These are phyloP conservation scores for Lasioglossum baleicum DNA, from an alignment of 1,140 invertebrate species.

Conservation along the genomic window DNA sequence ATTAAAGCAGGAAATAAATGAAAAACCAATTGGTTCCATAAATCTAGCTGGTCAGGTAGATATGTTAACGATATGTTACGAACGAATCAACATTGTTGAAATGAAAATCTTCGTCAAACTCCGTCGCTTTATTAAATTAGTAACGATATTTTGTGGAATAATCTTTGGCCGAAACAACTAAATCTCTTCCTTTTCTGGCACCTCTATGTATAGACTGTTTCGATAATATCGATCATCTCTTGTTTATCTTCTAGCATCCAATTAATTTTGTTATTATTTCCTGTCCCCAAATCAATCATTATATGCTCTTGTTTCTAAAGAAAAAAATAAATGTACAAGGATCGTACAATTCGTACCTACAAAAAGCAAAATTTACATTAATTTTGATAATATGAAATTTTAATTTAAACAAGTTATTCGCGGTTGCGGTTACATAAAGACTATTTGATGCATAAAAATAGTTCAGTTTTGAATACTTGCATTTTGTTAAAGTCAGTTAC, in stretches of 20 bases:
- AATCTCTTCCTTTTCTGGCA: slow-evolving; percentile 92
- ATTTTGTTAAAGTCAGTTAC: slow-evolving; percentile 99
- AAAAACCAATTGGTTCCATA: no score
- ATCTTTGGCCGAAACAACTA: no score
- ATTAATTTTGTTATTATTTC: slow-evolving; percentile 99
- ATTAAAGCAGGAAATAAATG: no score
- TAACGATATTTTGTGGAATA: no score
- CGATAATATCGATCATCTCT: slow-evolving; percentile 99
- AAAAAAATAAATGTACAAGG: slow-evolving; percentile 93
- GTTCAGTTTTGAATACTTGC: slow-evolving; percentile 79
- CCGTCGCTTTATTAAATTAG: no score
- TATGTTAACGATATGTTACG: no score
- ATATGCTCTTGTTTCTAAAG: slow-evolving; percentile 99
- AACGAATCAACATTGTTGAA: no score
- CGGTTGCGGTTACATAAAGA: background rate
- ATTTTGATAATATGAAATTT: slow-evolving; percentile 28
- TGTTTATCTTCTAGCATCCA: slow-evolving; percentile 99
- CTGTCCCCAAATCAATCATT: slow-evolving; percentile 99
- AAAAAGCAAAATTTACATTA: slow-evolving; percentile 62
- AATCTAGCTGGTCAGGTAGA: no score
- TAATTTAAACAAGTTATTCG: no score
- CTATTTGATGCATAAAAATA: background rate
- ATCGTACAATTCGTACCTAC: slow-evolving; percentile 91
- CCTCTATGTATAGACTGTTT: slow-evolving; percentile 99
- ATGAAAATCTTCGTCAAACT: no score